A percentile compares a stretch with the other conserved stretches of the same genome.
phyloP scores from a whole-genome alignment of 2,797 vertebrate genomes.

The Lepilemur ruficaudatus region DNA sequence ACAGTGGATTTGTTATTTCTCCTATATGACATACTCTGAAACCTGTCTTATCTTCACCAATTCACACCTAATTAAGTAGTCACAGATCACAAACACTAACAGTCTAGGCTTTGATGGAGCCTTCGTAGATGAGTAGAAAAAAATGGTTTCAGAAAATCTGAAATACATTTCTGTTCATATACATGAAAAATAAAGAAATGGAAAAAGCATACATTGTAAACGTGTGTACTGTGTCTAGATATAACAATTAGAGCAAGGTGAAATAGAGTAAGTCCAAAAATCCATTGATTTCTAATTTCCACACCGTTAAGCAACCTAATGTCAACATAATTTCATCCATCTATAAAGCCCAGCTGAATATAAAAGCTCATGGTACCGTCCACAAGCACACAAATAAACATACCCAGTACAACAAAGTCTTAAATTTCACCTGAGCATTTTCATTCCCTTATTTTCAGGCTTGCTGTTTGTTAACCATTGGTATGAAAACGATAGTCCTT shows the following conservation, averaged over 20 bases:
- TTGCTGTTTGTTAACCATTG: neutral
- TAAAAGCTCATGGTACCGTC: neutral
- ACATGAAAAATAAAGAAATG: neutral
- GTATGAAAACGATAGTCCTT: neutral
- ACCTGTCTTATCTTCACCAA: neutral
- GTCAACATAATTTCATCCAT: neutral
- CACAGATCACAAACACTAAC: neutral
- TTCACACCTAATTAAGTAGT: neutral
- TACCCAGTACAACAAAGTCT: neutral
- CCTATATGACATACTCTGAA: neutral
- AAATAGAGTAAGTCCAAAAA: neutral
- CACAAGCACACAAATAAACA: neutral
- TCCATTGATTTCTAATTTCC: neutral
- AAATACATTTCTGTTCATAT: neutral
- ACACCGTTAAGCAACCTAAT: neutral
- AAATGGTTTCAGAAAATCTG: neutral
- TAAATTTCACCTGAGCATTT: neutral
- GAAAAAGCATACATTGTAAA: neutral
- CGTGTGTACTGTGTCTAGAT: neutral
- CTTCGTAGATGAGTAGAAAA: neutral
- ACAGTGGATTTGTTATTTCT: neutral
- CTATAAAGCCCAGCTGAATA: neutral
- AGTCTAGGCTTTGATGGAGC: neutral
- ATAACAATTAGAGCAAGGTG: neutral
- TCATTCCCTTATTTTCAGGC: neutral